Conservation (phyloP, 2,888 invertebrate species). For the Sarcophaga subvicina region DNA sequence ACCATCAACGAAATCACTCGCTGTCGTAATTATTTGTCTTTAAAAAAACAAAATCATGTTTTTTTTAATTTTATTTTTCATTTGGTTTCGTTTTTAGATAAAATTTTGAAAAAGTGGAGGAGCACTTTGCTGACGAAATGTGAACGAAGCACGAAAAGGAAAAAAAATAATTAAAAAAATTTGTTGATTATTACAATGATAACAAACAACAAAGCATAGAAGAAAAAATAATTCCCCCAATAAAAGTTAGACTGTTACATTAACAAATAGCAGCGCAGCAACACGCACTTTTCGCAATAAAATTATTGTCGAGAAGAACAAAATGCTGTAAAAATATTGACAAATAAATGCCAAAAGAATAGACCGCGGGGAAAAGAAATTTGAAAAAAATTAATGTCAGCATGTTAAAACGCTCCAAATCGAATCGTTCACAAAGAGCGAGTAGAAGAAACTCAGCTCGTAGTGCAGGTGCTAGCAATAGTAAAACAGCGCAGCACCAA, state of each 20-base stretch:
- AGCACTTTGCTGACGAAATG: background rate
- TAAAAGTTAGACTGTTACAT: background rate
- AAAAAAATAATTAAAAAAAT: too few relatives aligned
- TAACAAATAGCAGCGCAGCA: background rate
- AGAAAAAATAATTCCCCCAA: background rate
- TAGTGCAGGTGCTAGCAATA: constrained; percentile 24
- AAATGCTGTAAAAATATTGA: background rate
- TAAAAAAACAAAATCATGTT: too few relatives aligned
- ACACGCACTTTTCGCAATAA: constrained; percentile 28
- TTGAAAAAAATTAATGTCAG: too few relatives aligned
- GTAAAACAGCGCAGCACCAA: constrained; percentile 36
- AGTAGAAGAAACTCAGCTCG: constrained; percentile 49
- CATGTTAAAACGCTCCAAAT: constrained; percentile 70
- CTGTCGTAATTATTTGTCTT: background rate
- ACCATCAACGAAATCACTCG: constrained; percentile 4
- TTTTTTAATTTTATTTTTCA: too few relatives aligned
- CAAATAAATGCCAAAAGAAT: constrained; percentile 19
- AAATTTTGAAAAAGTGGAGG: constrained; percentile 4
- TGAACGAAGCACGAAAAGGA: constrained; percentile 9
- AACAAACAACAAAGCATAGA: constrained; percentile 27
- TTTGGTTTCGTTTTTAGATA: constrained; percentile 27
- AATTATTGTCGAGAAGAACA: constrained; percentile 2
- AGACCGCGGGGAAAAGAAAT: background rate
- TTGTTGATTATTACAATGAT: background rate
- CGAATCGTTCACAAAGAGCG: constrained; percentile 68